phyloP scores from a whole-genome alignment of 2,888 invertebrate species.

The Miltochrista miniata region DNA sequence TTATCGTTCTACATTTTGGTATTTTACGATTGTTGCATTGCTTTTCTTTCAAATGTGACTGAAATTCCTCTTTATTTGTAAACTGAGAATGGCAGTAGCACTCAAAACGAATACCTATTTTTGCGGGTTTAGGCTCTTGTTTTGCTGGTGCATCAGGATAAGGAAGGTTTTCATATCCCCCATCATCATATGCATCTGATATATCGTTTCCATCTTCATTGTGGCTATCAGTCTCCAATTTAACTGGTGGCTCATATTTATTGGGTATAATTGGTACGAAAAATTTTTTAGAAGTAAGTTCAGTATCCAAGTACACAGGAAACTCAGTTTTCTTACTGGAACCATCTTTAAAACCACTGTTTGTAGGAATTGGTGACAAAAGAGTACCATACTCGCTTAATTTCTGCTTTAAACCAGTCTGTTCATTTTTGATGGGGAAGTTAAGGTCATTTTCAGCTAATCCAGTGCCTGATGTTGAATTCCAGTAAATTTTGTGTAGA shows the following conservation, averaged over 20 bases:
- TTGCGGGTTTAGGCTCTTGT: slow-evolving; percentile 7
- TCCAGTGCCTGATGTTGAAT: slow-evolving; percentile 3
- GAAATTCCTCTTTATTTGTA: slow-evolving; percentile 28
- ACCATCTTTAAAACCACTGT: slow-evolving; percentile 4
- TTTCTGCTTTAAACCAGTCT: slow-evolving; percentile 9
- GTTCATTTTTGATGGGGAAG: slow-evolving; percentile 26
- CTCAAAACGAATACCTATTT: slow-evolving; percentile 5
- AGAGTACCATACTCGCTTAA: slow-evolving; percentile 7
- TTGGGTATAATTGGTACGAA: neutral
- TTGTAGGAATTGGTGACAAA: slow-evolving; percentile 5
- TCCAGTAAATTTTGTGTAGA: slow-evolving; percentile 47
- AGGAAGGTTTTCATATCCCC: slow-evolving; percentile 2
- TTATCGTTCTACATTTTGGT: slow-evolving; percentile 13
- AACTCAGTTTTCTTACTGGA: slow-evolving; percentile 23
- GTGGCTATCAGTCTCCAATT: slow-evolving; percentile 17
- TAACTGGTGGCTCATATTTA: slow-evolving; percentile 7
- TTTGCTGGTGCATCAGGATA: slow-evolving; percentile 10
- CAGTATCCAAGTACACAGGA: neutral
- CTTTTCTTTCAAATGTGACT: slow-evolving; percentile 33
- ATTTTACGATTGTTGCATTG: slow-evolving; percentile 32
- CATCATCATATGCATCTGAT: slow-evolving; percentile 30
- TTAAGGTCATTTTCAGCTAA: slow-evolving; percentile 8
- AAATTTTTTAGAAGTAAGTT: slow-evolving; percentile 3
- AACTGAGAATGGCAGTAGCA: slow-evolving; percentile 33
- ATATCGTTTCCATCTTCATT: slow-evolving; percentile 22